Conservation (phyloP, 2,797 vertebrate species). For the Myripristis murdjan region DNA sequence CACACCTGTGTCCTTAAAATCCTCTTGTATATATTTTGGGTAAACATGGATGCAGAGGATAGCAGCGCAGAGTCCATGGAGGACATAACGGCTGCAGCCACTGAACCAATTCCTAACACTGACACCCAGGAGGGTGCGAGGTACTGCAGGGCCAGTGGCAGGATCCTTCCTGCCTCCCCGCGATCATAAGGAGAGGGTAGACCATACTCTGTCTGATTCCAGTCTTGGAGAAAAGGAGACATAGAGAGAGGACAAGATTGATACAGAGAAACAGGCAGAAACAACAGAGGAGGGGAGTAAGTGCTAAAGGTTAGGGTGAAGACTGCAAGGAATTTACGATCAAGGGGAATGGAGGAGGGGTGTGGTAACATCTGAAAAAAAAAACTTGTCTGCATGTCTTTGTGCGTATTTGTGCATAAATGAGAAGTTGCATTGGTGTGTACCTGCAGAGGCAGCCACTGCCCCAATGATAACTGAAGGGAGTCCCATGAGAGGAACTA, state of each 20-base stretch:
- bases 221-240: slow-evolving; percentile 66
- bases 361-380: background rate
- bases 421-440: background rate
- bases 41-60: slow-evolving; percentile 78
- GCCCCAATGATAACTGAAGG: slow-evolving; percentile 84
- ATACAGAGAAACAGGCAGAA: background rate
- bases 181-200: slow-evolving; percentile 65
- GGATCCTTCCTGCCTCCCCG: slow-evolving; percentile 64
- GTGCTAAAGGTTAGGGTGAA: background rate
- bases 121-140: slow-evolving; percentile 67
- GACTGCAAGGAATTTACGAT: background rate
- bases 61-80: slow-evolving; percentile 81
- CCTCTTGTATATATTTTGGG: slow-evolving; percentile 73
- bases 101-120: slow-evolving; percentile 65
- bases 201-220: slow-evolving; percentile 76
- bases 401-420: background rate
- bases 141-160: slow-evolving; percentile 63
- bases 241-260: slow-evolving; percentile 4
- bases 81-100: slow-evolving; percentile 79
- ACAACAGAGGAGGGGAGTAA: background rate
- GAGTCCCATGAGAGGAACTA: slow-evolving; percentile 79
- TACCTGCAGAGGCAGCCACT: slow-evolving; percentile 86
- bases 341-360: background rate
- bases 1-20: slow-evolving; percentile 73
- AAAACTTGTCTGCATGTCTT: background rate